phyloP scores from a whole-genome alignment of 1,140 invertebrate species.

The Saccostrea echinata region DNA sequence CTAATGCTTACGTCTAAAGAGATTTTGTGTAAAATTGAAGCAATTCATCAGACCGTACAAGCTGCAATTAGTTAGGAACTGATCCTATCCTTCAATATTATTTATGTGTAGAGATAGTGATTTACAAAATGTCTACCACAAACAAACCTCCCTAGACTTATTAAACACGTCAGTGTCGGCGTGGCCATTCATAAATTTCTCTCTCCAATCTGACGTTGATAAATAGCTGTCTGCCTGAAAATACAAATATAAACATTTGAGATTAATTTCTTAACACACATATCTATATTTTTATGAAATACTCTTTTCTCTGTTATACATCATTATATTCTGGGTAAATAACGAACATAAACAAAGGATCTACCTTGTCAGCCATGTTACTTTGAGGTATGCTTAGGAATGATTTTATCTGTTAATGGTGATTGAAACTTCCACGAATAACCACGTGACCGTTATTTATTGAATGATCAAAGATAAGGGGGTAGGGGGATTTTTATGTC shows the following conservation, averaged over 20 bases:
- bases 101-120: background rate
- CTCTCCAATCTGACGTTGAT: background rate
- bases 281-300: background rate
- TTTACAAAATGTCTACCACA: background rate
- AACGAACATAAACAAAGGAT: background rate
- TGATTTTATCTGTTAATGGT: too few species aligned
- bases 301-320: background rate
- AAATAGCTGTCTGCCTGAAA: background rate
- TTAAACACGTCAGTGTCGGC: background rate
- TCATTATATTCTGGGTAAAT: background rate
- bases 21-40: background rate
- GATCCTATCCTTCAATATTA: background rate
- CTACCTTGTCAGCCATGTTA: background rate
- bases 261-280: slow-evolving; percentile 14
- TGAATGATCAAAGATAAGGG: too few species aligned
- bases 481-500: too few species aligned
- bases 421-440: too few species aligned
- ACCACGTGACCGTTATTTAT: too few species aligned
- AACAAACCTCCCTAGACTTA: background rate
- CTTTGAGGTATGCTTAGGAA: background rate
- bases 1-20: background rate
- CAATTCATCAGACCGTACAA: background rate
- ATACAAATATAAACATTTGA: slow-evolving; percentile 17
- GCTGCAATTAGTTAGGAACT: background rate
- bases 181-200: background rate